phyloP scores from a whole-genome alignment of 2,888 invertebrate species.

The Bembecia ichneumoniformis region DNA sequence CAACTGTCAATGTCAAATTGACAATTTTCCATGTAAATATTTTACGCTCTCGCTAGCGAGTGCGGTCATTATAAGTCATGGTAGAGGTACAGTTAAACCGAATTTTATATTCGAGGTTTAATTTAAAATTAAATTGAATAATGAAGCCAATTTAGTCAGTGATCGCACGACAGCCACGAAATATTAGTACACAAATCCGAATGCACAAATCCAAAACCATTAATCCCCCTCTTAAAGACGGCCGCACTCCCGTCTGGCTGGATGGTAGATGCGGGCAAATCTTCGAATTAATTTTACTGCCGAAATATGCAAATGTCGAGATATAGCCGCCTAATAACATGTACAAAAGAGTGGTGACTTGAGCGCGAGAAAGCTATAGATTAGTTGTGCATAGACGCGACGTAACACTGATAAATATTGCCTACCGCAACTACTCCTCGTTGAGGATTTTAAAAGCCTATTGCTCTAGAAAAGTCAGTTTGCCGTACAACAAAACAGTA shows the following conservation, averaged over 20 bases:
- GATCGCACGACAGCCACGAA: neutral
- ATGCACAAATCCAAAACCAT: conserved; percentile 65
- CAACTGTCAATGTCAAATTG: no score
- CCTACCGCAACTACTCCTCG: neutral
- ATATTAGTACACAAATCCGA: conserved; percentile 44
- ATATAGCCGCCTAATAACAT: conserved; percentile 72
- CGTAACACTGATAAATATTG: neutral
- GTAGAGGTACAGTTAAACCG: no score
- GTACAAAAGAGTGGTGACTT: conserved; percentile 72
- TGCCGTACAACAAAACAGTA: no score
- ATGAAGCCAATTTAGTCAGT: no score
- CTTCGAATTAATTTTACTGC: conserved; percentile 74
- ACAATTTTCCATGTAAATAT: no score
- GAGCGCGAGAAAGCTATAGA: conserved; percentile 43
- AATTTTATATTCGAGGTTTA: no score
- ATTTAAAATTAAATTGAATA: no score
- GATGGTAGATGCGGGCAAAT: conserved; percentile 67
- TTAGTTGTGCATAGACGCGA: conserved; percentile 6
- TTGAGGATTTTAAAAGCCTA: no score
- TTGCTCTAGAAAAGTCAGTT: no score
- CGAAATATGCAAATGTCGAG: conserved; percentile 71
- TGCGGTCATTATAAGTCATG: no score
- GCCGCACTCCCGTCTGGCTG: conserved; percentile 33
- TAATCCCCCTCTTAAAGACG: conserved; percentile 35
- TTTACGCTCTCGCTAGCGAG: no score